These are phyloP conservation scores for Hartigia nigra DNA, from an alignment of 2,888 invertebrate genomes.

Conservation along the genomic window DNA sequence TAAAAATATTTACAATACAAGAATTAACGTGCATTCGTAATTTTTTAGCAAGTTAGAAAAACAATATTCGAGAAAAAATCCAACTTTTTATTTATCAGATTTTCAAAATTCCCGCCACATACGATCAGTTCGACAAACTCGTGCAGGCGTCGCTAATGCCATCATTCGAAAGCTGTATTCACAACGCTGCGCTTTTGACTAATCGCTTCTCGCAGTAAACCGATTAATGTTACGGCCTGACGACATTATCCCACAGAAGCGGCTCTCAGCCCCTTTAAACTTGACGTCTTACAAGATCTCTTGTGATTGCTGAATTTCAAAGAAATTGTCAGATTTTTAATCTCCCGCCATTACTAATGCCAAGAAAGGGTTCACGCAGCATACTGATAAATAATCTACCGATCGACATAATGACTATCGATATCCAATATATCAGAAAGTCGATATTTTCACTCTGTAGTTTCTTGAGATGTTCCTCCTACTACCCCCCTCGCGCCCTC, in stretches of 20 bases:
- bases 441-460: too few species aligned
- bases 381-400: background rate
- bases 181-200: background rate
- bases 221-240: background rate
- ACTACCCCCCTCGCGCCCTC: too few species aligned
- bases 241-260: background rate
- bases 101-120: background rate
- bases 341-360: background rate
- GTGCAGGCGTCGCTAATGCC: background rate
- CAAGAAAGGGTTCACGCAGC: background rate
- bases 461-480: background rate
- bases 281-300: background rate
- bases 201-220: background rate
- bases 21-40: background rate
- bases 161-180: background rate
- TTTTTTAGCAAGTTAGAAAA: background rate
- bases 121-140: background rate
- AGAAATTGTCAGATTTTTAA: background rate
- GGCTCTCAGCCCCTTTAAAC: background rate
- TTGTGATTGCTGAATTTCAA: background rate
- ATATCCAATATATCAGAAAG: background rate
- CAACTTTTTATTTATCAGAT: background rate
- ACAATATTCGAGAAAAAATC: background rate
- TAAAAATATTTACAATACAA: background rate
- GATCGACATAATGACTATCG: background rate